Evolutionary conservation across 2,888 invertebrate species (phyloP).

Genomic region (Apomyelois bistriatella): DNA sequence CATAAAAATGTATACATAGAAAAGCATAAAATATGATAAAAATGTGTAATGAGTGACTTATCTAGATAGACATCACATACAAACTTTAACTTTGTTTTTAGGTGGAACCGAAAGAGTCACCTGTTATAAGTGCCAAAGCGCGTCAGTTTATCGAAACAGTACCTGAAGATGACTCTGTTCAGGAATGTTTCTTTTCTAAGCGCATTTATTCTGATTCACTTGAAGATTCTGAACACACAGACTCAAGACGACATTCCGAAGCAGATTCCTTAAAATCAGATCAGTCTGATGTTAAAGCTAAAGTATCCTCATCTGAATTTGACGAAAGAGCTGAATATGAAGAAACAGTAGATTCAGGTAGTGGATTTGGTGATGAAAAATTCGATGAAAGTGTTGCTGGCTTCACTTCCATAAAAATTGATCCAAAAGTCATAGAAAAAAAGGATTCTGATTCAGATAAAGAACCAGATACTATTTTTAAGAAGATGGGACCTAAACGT

Average conservation of each 20-base stretch:
- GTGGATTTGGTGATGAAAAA: constrained; percentile 74
- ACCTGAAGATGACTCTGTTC: constrained; percentile 77
- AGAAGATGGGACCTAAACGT: constrained; percentile 69
- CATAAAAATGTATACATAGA: no score
- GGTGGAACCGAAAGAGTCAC: constrained; percentile 68
- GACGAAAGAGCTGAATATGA: constrained; percentile 75
- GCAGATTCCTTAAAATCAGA: constrained; percentile 76
- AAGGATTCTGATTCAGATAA: constrained; percentile 64
- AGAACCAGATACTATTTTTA: constrained; percentile 61
- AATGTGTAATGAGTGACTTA: no score
- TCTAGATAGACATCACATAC: no score
- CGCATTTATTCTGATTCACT: constrained; percentile 75
- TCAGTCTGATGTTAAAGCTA: constrained; percentile 70
- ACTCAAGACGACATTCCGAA: constrained; percentile 73
- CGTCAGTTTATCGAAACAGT: constrained; percentile 77
- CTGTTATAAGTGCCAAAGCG: constrained; percentile 75
- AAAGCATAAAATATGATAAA: no score
- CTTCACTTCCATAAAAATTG: constrained; percentile 64
- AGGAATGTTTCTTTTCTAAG: constrained; percentile 77
- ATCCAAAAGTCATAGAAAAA: constrained; percentile 51
- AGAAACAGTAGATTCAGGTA: constrained; percentile 71
- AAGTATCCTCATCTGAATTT: constrained; percentile 73
- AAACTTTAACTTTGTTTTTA: no score
- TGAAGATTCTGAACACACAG: constrained; percentile 75
- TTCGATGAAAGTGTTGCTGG: constrained; percentile 68